Evolutionary conservation across 2,113 vertebrate genomes (phyloP).

Genomic region (Phycodurus eques): DNA sequence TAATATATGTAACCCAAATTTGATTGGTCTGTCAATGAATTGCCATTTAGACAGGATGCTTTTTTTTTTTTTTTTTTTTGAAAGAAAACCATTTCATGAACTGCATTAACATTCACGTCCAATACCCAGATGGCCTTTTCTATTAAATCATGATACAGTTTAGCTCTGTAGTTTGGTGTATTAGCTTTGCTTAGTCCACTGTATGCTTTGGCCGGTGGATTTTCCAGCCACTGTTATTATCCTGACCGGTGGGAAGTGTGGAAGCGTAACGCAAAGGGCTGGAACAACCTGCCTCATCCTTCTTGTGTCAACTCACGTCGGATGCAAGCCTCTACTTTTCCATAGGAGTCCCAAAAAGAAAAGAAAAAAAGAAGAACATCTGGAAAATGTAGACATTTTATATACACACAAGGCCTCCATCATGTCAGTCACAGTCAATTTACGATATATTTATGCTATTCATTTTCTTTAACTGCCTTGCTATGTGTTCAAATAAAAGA

Average conservation of each 20-base stretch:
- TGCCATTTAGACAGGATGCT: neutral
- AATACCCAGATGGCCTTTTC: conserved; percentile 14
- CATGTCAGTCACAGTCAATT: conserved; percentile 1
- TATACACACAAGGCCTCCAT: neutral
- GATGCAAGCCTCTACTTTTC: conserved; percentile 19
- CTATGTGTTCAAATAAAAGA: neutral
- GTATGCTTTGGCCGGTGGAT: conserved; percentile 27
- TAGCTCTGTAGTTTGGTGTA: conserved; percentile 8
- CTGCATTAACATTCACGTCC: conserved; percentile 19
- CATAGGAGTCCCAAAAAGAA: conserved; percentile 3
- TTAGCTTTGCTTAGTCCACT: conserved; percentile 42
- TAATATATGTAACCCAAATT: neutral
- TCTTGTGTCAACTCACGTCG: conserved; percentile 17
- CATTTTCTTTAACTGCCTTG: neutral
- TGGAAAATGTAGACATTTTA: conserved; percentile 14
- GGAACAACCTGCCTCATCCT: conserved; percentile 23
- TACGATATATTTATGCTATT: conserved; percentile 10
- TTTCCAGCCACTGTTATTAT: conserved; percentile 36
- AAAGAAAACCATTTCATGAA: neutral
- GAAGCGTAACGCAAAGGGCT: conserved; percentile 24
- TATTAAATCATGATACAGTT: conserved; percentile 21
- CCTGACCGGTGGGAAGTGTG: conserved; percentile 16
- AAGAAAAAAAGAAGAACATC: neutral
- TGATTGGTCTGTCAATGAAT: neutral
- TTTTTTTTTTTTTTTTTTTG: neutral